Evolutionary conservation across 2,888 invertebrate species (phyloP).

Genomic region (Drosophila mulleri): DNA sequence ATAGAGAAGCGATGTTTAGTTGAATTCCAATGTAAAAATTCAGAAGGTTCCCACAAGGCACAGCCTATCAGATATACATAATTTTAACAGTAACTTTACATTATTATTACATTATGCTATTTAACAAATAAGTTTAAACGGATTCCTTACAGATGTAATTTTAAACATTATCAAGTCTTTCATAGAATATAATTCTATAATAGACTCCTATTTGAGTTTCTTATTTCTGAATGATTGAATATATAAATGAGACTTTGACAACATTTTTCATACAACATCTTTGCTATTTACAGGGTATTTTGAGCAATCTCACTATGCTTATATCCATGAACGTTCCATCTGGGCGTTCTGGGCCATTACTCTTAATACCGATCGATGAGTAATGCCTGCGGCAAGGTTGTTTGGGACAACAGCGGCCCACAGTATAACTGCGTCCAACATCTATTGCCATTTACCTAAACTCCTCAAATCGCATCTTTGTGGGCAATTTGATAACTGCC

Average conservation of each 20-base stretch:
- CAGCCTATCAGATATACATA: too few relatives aligned
- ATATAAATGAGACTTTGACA: too few relatives aligned
- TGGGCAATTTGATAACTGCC: slow-evolving; percentile 57
- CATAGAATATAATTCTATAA: too few relatives aligned
- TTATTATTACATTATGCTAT: too few relatives aligned
- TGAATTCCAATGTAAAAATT: not conserved
- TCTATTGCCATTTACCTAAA: slow-evolving; percentile 40
- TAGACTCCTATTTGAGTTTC: too few relatives aligned
- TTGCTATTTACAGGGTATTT: slow-evolving; percentile 29
- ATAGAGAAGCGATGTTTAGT: not conserved
- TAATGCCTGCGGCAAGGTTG: slow-evolving; percentile 67
- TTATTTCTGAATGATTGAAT: too few relatives aligned
- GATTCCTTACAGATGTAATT: too few relatives aligned
- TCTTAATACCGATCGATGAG: slow-evolving; percentile 39
- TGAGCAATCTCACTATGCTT: slow-evolving; percentile 15
- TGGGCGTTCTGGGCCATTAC: slow-evolving; percentile 54
- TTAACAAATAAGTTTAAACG: too few relatives aligned
- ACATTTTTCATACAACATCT: too few relatives aligned
- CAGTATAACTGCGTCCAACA: slow-evolving; percentile 24
- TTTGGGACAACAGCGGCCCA: slow-evolving; percentile 27
- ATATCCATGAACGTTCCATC: slow-evolving; percentile 28
- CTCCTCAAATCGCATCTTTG: slow-evolving; percentile 18
- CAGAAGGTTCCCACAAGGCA: not conserved
- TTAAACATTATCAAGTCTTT: too few relatives aligned
- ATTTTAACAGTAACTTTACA: not conserved